Evolutionary conservation across 1,140 invertebrate species (phyloP).

Genomic region (Halyomorpha halys): DNA sequence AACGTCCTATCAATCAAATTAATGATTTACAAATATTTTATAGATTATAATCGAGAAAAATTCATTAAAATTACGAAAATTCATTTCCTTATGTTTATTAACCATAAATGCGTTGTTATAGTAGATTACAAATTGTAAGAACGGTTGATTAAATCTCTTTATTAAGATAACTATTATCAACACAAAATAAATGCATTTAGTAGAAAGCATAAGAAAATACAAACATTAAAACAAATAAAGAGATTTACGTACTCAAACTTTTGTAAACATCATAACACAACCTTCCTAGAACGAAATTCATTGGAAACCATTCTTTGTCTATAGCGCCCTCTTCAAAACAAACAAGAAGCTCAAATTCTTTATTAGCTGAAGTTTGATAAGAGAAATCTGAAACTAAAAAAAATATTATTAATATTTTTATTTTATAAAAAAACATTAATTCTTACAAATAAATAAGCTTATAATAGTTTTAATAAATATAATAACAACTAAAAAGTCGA

Average conservation of each 20-base stretch:
- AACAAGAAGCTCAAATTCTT: not conserved
- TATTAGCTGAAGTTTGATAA: too few relatives aligned
- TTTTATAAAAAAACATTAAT: too few relatives aligned
- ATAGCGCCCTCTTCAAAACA: conserved; percentile 13
- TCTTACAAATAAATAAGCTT: too few relatives aligned
- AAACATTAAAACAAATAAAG: not conserved
- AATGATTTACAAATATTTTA: not conserved
- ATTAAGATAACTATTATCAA: not conserved
- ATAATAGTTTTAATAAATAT: too few relatives aligned
- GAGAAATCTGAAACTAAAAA: too few relatives aligned
- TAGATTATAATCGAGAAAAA: not conserved
- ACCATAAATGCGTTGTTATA: conserved; percentile 1
- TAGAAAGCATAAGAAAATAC: not conserved
- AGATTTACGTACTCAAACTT: not conserved
- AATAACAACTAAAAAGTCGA: too few relatives aligned
- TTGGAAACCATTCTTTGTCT: not conserved
- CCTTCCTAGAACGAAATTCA: conserved; percentile 2
- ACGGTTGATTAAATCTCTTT: not conserved
- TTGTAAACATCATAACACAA: conserved; percentile 8
- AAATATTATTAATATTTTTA: too few relatives aligned
- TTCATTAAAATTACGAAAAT: not conserved
- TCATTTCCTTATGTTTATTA: not conserved
- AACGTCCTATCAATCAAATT: not conserved
- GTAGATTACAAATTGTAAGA: not conserved
- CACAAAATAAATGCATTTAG: not conserved